These are phyloP conservation scores for Takifugu rubripes DNA, from an alignment of 2,797 vertebrate species.

Conservation along the genomic window DNA sequence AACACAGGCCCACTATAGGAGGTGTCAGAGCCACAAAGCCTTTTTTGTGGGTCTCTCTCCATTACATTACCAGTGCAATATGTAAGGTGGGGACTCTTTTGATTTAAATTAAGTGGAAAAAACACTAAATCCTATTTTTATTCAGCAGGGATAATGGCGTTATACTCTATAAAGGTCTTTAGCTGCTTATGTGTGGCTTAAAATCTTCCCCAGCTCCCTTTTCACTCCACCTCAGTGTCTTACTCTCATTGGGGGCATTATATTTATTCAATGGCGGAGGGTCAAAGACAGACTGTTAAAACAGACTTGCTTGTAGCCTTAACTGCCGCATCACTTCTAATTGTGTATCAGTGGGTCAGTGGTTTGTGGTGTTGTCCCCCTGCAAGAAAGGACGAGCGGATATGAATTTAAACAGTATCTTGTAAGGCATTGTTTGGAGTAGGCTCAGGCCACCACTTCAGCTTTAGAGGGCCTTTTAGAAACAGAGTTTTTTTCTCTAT, in stretches of 20 bases:
- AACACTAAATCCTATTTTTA: conserved; percentile 99
- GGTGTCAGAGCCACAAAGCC: conserved; percentile 96
- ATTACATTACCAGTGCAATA: conserved; percentile 97
- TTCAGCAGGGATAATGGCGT: conserved; percentile 89
- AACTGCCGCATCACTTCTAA: conserved; percentile 83
- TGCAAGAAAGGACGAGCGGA: conserved; percentile 74
- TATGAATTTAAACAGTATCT: conserved; percentile 86
- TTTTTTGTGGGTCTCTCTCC: conserved; percentile 92
- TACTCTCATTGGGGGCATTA: conserved; percentile 76
- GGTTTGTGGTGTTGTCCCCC: conserved; percentile 78
- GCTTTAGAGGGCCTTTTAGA: conserved; percentile 64
- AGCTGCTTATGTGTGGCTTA: conserved; percentile 86
- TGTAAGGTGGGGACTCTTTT: conserved; percentile 99
- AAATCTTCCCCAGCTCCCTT: conserved; percentile 78
- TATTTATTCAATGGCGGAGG: conserved; percentile 81
- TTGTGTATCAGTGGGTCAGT: conserved; percentile 81
- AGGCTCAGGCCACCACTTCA: conserved; percentile 77
- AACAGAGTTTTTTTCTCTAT: conserved; percentile 62
- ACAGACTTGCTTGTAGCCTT: conserved; percentile 81
- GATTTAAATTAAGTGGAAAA: conserved; percentile 99
- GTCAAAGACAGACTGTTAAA: conserved; percentile 81
- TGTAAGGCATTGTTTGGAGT: conserved; percentile 77
- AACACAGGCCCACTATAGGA: conserved; percentile 90
- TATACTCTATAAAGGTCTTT: conserved; percentile 86
- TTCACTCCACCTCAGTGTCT: conserved; percentile 72